Evolutionary conservation across 2,113 vertebrate species (phyloP).

Genomic region (Megatriorchis doriae): DNA sequence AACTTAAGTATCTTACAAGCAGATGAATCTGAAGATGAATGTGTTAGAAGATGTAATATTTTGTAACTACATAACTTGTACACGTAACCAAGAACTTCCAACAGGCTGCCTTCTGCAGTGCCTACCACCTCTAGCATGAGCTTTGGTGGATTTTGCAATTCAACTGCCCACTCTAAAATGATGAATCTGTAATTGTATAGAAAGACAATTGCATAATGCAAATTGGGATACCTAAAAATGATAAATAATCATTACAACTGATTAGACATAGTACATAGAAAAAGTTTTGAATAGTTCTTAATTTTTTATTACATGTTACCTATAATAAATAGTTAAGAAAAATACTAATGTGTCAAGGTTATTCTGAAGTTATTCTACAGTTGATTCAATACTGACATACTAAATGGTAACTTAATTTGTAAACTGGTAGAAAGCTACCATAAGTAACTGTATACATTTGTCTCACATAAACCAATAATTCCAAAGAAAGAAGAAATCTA

Average conservation of each 20-base stretch:
- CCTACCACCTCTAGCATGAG: neutral
- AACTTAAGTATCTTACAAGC: neutral
- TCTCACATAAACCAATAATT: neutral
- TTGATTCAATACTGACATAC: neutral
- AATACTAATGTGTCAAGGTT: neutral
- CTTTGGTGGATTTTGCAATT: neutral
- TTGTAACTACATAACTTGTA: neutral
- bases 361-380: neutral
- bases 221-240: neutral
- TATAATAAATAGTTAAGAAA: neutral
- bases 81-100: neutral
- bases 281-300: neutral
- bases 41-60: neutral
- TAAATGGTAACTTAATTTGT: neutral
- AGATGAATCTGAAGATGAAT: neutral
- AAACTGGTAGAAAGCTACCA: neutral
- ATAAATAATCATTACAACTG: neutral
- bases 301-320: neutral
- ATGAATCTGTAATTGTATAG: neutral
- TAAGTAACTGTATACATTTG: neutral
- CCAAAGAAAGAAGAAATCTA: neutral
- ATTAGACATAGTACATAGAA: neutral
- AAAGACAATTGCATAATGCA: neutral
- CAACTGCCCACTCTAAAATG: neutral
- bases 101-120: neutral